A percentile compares a stretch with the other conserved stretches of the same genome.
Conservation (phyloP, 2,797 vertebrate species). For the Halcyon badia region DNA sequence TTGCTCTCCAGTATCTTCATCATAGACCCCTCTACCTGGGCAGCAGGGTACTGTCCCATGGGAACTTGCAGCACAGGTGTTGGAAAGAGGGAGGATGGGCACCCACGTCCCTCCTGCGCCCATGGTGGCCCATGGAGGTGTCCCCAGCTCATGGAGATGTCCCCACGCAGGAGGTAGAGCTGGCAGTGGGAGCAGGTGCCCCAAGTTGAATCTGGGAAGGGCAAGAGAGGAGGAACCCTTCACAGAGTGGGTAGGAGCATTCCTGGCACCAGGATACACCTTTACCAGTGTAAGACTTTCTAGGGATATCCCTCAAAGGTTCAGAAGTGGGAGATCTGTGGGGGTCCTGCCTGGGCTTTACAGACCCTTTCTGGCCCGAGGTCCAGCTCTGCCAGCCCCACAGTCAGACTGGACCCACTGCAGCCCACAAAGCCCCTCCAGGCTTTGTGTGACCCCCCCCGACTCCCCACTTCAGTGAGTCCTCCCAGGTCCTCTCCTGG, state of each 20-base stretch:
- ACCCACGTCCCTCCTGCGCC: background rate
- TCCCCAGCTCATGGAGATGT: background rate
- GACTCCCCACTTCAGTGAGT: background rate
- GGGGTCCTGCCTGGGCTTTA: background rate
- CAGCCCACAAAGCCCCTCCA: background rate
- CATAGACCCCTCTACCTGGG: background rate
- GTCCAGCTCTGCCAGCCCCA: background rate
- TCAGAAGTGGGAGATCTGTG: background rate
- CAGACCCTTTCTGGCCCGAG: background rate
- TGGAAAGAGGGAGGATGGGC: background rate
- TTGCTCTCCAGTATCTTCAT: background rate
- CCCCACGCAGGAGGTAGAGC: fast-evolving
- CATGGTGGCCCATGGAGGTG: background rate
- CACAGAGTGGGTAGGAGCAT: background rate
- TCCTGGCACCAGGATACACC: background rate
- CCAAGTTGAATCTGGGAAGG: background rate
- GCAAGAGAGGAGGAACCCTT: background rate
- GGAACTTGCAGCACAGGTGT: background rate
- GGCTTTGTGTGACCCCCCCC: background rate
- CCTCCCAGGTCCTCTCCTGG: background rate
- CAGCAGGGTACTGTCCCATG: background rate
- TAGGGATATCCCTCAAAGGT: background rate
- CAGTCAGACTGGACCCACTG: background rate
- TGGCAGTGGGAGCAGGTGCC: background rate
- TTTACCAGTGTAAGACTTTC: background rate